phyloP scores from a whole-genome alignment of 2,113 vertebrate genomes.

The Apus apus region DNA sequence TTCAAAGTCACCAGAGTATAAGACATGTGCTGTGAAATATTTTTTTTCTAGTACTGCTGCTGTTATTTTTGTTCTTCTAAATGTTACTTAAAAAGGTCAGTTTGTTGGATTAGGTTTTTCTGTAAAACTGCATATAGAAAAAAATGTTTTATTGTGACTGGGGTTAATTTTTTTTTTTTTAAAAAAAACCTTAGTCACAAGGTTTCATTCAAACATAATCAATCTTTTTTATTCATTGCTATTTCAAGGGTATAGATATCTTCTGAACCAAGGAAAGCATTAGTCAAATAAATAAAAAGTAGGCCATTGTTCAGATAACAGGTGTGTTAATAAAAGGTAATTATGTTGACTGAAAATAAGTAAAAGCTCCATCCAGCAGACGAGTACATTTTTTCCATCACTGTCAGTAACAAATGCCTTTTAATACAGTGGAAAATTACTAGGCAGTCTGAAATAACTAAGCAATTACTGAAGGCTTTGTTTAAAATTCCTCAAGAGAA shows the following conservation, averaged over 20 bases:
- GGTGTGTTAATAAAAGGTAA: conserved; percentile 69
- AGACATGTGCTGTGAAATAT: not conserved
- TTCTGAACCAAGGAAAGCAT: conserved; percentile 43
- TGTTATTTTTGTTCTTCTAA: not conserved
- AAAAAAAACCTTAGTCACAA: not conserved
- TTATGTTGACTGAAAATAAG: conserved; percentile 74
- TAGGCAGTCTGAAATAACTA: conserved; percentile 69
- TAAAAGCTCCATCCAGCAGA: conserved; percentile 55
- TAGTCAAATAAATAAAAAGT: conserved; percentile 25
- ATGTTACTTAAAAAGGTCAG: not conserved
- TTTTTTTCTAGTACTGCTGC: not conserved
- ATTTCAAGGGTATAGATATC: conserved; percentile 16
- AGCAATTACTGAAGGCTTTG: conserved; percentile 71
- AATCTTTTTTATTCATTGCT: not conserved
- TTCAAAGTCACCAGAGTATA: not conserved
- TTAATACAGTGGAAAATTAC: conserved; percentile 77
- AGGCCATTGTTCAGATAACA: conserved; percentile 64
- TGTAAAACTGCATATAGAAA: not conserved
- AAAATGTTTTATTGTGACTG: not conserved
- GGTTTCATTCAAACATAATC: not conserved
- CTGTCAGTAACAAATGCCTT: conserved; percentile 61
- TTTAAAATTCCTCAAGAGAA: conserved; percentile 73
- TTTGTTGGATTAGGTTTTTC: not conserved
- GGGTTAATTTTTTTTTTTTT: not conserved
- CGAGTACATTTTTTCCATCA: conserved; percentile 10